These are phyloP conservation scores for Emmelina monodactyla DNA, from an alignment of 2,888 invertebrate species.

Conservation along the genomic window DNA sequence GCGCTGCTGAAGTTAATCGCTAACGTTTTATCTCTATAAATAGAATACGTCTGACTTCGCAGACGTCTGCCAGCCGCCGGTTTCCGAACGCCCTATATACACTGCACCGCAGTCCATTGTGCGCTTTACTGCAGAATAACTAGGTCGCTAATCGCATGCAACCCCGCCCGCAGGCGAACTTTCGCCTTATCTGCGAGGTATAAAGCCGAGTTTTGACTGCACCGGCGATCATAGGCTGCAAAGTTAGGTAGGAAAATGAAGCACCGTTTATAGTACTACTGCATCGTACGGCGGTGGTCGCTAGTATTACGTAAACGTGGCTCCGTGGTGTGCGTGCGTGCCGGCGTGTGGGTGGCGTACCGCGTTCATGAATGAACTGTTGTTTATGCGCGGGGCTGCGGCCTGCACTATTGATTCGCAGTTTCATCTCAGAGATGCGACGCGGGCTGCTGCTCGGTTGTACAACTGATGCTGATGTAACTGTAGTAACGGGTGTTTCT, in stretches of 20 bases:
- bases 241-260: conserved; percentile 52
- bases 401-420: too few relatives aligned
- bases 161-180: not conserved
- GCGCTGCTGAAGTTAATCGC: not conserved
- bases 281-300: conserved; percentile 53
- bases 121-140: conserved; percentile 23
- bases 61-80: conserved; percentile 37
- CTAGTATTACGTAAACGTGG: conserved; percentile 2
- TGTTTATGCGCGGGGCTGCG: too few relatives aligned
- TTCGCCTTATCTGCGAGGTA: not conserved
- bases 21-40: conserved; percentile 30
- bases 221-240: conserved; percentile 26
- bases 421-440: too few relatives aligned
- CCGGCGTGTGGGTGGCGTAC: not conserved
- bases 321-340: conserved; percentile 26
- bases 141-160: too few relatives aligned
- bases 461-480: too few relatives aligned
- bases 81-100: conserved; percentile 21
- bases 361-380: conserved; percentile 3
- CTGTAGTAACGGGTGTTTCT: too few relatives aligned
- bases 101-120: conserved; percentile 19
- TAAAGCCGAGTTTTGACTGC: conserved; percentile 20
- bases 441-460: too few relatives aligned
- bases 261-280: conserved; percentile 53
- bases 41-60: conserved; percentile 51